phyloP scores from a whole-genome alignment of 2,113 vertebrate species.

The Siphamia tubifer region DNA sequence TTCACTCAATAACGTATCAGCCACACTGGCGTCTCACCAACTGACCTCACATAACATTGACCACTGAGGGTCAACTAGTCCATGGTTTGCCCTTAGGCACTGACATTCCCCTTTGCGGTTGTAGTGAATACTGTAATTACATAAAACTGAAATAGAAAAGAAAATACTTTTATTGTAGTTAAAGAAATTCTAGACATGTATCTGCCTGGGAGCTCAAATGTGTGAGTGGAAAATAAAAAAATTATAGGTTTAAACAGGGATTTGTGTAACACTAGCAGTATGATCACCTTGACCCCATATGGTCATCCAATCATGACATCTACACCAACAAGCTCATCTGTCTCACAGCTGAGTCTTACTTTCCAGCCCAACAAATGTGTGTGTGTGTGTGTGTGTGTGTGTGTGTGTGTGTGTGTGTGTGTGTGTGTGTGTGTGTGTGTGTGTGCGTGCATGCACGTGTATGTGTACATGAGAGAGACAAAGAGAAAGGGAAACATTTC shows the following conservation, averaged over 20 bases:
- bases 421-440: no score
- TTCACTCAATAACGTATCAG: conserved; percentile 44
- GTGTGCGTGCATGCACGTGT: no score
- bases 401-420: no score
- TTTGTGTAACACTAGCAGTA: no score
- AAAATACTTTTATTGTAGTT: not conserved
- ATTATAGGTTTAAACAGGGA: not conserved
- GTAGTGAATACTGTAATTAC: not conserved
- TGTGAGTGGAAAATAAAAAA: not conserved
- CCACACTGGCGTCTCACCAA: conserved; percentile 53
- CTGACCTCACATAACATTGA: conserved; percentile 41
- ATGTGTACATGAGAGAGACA: not conserved
- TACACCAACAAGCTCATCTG: conserved; percentile 41
- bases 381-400: conserved; percentile 1
- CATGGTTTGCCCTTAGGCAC: conserved; percentile 36
- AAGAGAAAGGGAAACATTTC: conserved; percentile 12
- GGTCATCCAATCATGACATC: conserved; percentile 18
- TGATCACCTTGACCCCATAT: not conserved
- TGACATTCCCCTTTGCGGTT: conserved; percentile 14
- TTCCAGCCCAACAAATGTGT: not conserved
- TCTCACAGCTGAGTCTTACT: conserved; percentile 36
- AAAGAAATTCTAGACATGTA: not conserved
- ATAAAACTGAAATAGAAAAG: not conserved
- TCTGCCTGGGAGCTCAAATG: no score
- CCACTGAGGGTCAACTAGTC: conserved; percentile 52